These are phyloP conservation scores for Sinelater perroti DNA, from an alignment of 2,888 invertebrate genomes.

Conservation along the genomic window DNA sequence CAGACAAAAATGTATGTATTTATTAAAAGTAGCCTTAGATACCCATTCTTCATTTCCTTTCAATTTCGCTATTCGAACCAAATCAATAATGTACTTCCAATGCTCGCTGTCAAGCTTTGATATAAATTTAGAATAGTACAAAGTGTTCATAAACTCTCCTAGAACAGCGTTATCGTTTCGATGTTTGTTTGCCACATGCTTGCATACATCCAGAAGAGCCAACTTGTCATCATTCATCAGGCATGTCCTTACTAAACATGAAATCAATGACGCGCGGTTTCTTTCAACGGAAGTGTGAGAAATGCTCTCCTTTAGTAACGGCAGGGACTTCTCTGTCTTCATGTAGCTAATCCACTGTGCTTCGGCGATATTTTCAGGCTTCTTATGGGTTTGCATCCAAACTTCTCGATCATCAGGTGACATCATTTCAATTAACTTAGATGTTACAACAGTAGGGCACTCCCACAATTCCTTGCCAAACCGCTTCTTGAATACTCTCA, in stretches of 20 bases:
- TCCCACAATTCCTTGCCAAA: conserved; percentile 21
- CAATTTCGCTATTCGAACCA: neutral
- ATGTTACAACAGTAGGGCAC: neutral
- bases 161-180: conserved; percentile 16
- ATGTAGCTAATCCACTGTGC: conserved; percentile 20
- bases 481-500: conserved; percentile 5
- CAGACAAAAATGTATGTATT: conserved; percentile 6
- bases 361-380: conserved; percentile 3
- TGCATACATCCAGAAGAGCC: conserved; percentile 19
- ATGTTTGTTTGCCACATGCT: conserved; percentile 20
- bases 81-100: conserved; percentile 19
- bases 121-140: neutral
- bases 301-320: conserved; percentile 25
- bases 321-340: conserved; percentile 23
- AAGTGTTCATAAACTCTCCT: neutral
- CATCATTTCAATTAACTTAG: conserved; percentile 19
- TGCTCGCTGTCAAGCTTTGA: conserved; percentile 16
- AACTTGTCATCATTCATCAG: conserved; percentile 22
- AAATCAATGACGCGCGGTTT: conserved; percentile 6
- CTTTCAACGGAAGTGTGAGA: conserved; percentile 6
- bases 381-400: conserved; percentile 9
- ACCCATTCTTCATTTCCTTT: neutral
- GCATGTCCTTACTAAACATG: conserved; percentile 21
- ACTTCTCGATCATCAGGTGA: conserved; percentile 15
- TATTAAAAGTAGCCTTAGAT: neutral